phyloP scores from a whole-genome alignment of 1,140 invertebrate genomes.

The Manduca sexta region DNA sequence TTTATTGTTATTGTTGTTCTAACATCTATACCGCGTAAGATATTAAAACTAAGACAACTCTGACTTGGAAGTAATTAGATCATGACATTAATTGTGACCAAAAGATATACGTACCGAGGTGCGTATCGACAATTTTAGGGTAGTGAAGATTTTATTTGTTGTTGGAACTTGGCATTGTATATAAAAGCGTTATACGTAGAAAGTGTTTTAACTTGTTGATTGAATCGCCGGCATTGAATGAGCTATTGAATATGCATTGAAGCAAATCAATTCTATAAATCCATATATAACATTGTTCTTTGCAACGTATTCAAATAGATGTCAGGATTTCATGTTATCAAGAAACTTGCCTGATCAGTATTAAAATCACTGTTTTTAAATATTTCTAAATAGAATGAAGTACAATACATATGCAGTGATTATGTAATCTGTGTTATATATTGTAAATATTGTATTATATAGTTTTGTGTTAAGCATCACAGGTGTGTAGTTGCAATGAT shows the following conservation, averaged over 20 bases:
- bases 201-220: too few species aligned
- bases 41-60: slow-evolving; percentile 18
- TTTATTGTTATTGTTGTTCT: neutral
- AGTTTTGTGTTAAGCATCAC: slow-evolving; percentile 2
- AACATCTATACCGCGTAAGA: neutral
- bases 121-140: slow-evolving; percentile 21
- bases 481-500: neutral
- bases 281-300: too few species aligned
- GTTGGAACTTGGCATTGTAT: slow-evolving; percentile 25
- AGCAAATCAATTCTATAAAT: too few species aligned
- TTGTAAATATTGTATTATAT: slow-evolving; percentile 1
- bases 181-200: too few species aligned
- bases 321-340: too few species aligned
- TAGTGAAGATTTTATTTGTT: slow-evolving; percentile 52
- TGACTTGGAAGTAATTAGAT: slow-evolving; percentile 24
- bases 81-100: slow-evolving; percentile 49
- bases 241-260: too few species aligned
- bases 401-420: slow-evolving; percentile 2
- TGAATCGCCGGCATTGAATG: too few species aligned
- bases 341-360: slow-evolving; percentile 4
- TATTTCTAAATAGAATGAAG: slow-evolving; percentile 1
- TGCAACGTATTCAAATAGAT: too few species aligned
- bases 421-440: slow-evolving; percentile 1
- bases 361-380: slow-evolving; percentile 2
- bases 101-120: slow-evolving; percentile 12